phyloP scores from a whole-genome alignment of 2,113 vertebrate species.

The Elachura formosa region DNA sequence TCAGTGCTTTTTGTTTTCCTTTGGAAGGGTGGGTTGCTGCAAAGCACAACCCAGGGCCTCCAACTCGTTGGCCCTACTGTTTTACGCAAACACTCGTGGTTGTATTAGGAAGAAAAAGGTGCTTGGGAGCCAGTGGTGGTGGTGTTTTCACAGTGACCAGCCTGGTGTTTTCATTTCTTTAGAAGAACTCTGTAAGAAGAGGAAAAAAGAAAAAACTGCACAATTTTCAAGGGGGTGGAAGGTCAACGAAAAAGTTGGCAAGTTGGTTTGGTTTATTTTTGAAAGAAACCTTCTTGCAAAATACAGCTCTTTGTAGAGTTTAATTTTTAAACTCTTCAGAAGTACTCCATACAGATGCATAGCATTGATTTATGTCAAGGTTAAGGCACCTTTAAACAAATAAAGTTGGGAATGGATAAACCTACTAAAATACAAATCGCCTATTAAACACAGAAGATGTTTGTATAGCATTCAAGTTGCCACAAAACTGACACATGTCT shows the following conservation, averaged over 20 bases:
- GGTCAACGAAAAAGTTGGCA: neutral
- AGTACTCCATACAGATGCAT: neutral
- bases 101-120: slow-evolving; percentile 9
- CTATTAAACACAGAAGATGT: slow-evolving; percentile 60
- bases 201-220: neutral
- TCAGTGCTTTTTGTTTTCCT: slow-evolving; percentile 49
- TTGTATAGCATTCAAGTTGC: slow-evolving; percentile 59
- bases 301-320: neutral
- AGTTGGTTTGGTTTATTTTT: neutral
- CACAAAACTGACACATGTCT: slow-evolving; percentile 61
- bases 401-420: slow-evolving; percentile 61
- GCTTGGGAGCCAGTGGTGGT: neutral
- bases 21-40: neutral
- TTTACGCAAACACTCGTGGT: neutral
- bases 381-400: slow-evolving; percentile 71
- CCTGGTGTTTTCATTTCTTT: neutral
- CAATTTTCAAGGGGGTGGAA: neutral
- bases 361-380: slow-evolving; percentile 56
- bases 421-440: slow-evolving; percentile 57
- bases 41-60: neutral
- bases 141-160: neutral
- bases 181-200: neutral
- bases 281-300: neutral
- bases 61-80: neutral
- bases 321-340: slow-evolving; percentile 24